Evolutionary conservation across 30 jellyfish, hydroid and myxozoan genomes (phyloP).

Genomic region (Turritopsis rubra): DNA sequence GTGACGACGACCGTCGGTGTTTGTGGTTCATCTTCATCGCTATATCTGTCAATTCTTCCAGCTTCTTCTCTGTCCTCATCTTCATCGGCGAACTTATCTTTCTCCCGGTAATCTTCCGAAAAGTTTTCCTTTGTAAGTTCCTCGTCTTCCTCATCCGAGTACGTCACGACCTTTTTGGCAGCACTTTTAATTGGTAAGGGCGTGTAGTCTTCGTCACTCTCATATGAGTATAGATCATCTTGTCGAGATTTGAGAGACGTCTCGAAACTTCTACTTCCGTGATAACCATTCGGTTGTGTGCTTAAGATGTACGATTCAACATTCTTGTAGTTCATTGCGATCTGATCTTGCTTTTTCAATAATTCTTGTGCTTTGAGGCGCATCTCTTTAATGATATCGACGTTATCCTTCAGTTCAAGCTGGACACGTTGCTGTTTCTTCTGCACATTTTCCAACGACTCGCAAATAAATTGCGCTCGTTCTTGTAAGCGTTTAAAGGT

Average conservation of each 20-base stretch:
- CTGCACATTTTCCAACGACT: conserved; percentile 15
- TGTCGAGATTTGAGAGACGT: background rate
- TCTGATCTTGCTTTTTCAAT: conserved; percentile 9
- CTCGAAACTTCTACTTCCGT: background rate
- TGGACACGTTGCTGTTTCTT: conserved; percentile 9
- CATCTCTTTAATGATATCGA: conserved; percentile 18
- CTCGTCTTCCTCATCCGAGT: conserved; percentile 11
- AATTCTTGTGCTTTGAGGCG: conserved; percentile 9
- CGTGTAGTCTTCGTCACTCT: background rate
- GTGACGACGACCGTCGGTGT: background rate
- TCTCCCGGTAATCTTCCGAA: background rate
- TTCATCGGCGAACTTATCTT: background rate
- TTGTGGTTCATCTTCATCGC: background rate
- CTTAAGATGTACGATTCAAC: background rate
- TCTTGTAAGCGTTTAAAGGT: conserved; percentile 9
- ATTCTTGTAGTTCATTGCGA: conserved; percentile 10
- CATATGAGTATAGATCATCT: background rate
- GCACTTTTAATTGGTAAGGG: background rate
- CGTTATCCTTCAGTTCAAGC: background rate
- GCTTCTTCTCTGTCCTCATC: background rate
- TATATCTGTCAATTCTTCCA: background rate
- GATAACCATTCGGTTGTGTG: background rate
- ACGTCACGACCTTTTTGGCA: background rate
- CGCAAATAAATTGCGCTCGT: conserved; percentile 1
- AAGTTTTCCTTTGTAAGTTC: background rate